Evolutionary conservation across 2,888 invertebrate genomes (phyloP), one percentile per base, ranked within the genome.

Genomic region (Nomada fabriciana): DNA sequence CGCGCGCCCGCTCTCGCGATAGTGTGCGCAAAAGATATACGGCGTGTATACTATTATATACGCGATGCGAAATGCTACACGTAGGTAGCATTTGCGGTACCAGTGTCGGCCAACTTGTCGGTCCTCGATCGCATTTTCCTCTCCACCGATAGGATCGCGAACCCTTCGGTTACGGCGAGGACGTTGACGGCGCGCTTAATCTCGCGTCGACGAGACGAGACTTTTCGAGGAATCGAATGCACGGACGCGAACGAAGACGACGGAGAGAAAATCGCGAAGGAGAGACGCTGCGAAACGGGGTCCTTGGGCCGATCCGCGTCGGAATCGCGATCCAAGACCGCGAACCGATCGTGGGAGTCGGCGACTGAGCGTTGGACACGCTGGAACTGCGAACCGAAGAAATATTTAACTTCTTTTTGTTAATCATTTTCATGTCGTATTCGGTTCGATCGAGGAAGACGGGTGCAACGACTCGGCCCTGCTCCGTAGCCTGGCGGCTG

Each of bases 331-430:
- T 90, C 90, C 80, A 76, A 90, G 91, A 91, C 90, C 91, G 87
- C 91, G 91, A 91, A 91, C 90, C 91, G 91, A 91, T 91, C 91
- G 91, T 91, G 91, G 91, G 91, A 91, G 91, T 89, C 89, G 83
- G 86, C 84, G 70, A 86, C 77, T 60, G 78, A 87, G 73, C 69
- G 79, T 86, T 82, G 77, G 84, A 84, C 75, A 68, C 77, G 82
- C 80, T 7, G 36, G 7, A 36, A 36, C 36, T 36, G 36, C 73
- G 65, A 85, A 79, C 76, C 80, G 71, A 76, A 82, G 85, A 86
- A 87, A 86, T 80, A 76, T 57, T n/a, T n/a, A n/a, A n/a, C n/a
- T n/a, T n/a, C n/a, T n/a, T n/a, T n/a, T n/a, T n/a, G 5, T n/a
- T n/a, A 18, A n/a, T 52, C 20, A 18, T 43, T 64, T 59, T 29